phyloP scores from a whole-genome alignment of 2,888 invertebrate genomes.

The Athrips mouffetella region DNA sequence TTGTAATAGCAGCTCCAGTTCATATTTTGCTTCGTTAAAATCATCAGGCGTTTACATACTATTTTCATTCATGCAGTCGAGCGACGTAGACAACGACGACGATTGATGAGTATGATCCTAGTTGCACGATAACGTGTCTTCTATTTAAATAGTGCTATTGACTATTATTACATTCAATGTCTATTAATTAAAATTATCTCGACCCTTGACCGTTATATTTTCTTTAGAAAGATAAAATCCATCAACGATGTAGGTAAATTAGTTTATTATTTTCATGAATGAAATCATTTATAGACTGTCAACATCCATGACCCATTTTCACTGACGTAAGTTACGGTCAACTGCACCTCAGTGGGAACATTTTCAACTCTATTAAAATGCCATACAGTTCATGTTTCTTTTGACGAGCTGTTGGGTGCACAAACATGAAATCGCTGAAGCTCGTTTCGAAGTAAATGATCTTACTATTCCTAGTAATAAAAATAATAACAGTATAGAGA shows the following conservation, averaged over 20 bases:
- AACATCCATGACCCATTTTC: slow-evolving; percentile 12
- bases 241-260: neutral
- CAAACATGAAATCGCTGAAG: neutral
- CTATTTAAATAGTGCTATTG: neutral
- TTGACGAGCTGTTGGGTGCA: neutral
- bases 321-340: neutral
- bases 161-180: neutral
- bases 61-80: neutral
- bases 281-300: neutral
- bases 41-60: slow-evolving; percentile 2
- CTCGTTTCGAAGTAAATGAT: neutral
- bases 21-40: slow-evolving; percentile 1
- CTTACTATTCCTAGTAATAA: neutral
- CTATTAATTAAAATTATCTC: neutral
- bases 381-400: neutral
- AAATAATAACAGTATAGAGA: neutral
- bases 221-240: neutral
- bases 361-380: neutral
- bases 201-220: neutral
- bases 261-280: neutral
- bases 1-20: neutral
- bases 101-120: neutral
- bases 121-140: neutral
- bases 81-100: neutral
- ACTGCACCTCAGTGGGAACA: too few species aligned